A percentile compares a stretch with the other conserved stretches of the same genome.
Conservation (phyloP, 2,888 invertebrate species). For the Catocala nupta region DNA sequence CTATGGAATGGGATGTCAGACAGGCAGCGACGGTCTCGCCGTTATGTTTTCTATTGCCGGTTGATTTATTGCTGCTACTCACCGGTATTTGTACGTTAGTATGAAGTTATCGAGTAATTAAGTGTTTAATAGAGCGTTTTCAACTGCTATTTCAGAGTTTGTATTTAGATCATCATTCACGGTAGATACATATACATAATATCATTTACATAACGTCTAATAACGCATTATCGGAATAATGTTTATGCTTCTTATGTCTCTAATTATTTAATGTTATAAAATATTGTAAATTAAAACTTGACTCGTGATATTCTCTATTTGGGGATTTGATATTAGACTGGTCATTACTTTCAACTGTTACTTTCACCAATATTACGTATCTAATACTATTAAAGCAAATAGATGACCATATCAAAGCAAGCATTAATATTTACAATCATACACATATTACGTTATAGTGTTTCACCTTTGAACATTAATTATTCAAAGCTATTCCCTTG, state of each 20-base stretch:
- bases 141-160: constrained; percentile 15
- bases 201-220: no score
- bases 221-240: no score
- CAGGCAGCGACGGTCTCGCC: constrained; percentile 48
- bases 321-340: background rate
- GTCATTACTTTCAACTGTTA: background rate
- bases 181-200: no score
- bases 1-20: constrained; percentile 62
- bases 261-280: no score
- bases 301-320: background rate
- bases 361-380: no score
- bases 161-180: background rate
- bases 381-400: background rate
- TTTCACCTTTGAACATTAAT: constrained; percentile 23
- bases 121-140: constrained; percentile 17
- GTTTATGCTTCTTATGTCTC: no score
- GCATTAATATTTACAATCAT: constrained; percentile 36
- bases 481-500: constrained; percentile 11
- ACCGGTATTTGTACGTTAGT: constrained; percentile 15
- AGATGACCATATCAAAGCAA: constrained; percentile 32
- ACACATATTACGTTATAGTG: constrained; percentile 41
- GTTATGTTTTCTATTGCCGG: constrained; percentile 52
- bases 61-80: constrained; percentile 37
- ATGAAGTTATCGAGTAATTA: constrained; percentile 22
- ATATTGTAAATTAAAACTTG: no score